Evolutionary conservation across 2,113 vertebrate species (phyloP).

Genomic region (Laticauda colubrina): DNA sequence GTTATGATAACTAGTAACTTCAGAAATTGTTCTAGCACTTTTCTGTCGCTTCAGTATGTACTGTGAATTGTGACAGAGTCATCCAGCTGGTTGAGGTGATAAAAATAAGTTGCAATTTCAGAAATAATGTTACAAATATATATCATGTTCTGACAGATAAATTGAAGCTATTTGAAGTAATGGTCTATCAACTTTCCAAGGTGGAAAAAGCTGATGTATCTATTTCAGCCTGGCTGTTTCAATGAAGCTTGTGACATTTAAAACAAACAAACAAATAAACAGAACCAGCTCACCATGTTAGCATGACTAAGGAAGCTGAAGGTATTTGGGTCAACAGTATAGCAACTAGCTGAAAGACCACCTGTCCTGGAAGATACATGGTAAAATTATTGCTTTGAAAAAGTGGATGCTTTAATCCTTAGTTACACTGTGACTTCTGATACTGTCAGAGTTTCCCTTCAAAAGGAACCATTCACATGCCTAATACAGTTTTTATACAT

Average conservation of each 20-base stretch:
- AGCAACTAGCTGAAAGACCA: neutral
- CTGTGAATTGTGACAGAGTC: conserved; percentile 11
- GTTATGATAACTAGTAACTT: conserved; percentile 13
- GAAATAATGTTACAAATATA: conserved; percentile 50
- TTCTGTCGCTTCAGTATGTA: conserved; percentile 11
- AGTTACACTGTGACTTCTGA: rapidly evolving
- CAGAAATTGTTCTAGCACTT: neutral
- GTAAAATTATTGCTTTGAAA: neutral
- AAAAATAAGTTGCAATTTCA: conserved; percentile 52
- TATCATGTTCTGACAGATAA: conserved; percentile 51
- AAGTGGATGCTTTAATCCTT: neutral
- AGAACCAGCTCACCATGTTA: neutral
- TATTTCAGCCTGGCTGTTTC: conserved; percentile 37
- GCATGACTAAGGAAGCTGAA: neutral
- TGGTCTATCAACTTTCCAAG: conserved; percentile 21
- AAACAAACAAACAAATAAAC: conserved; percentile 28
- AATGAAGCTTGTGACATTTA: conserved; percentile 39
- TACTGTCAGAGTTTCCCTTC: neutral
- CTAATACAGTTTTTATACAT: rapidly evolving
- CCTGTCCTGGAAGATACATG: neutral
- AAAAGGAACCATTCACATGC: rapidly evolving
- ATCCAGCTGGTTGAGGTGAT: conserved; percentile 41
- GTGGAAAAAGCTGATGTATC: conserved; percentile 38
- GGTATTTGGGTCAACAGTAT: rapidly evolving
- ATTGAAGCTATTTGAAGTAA: conserved; percentile 53